Base-by-base conservation (phyloP, 2,888 invertebrate species). In the Brachyptera putata region DNA sequence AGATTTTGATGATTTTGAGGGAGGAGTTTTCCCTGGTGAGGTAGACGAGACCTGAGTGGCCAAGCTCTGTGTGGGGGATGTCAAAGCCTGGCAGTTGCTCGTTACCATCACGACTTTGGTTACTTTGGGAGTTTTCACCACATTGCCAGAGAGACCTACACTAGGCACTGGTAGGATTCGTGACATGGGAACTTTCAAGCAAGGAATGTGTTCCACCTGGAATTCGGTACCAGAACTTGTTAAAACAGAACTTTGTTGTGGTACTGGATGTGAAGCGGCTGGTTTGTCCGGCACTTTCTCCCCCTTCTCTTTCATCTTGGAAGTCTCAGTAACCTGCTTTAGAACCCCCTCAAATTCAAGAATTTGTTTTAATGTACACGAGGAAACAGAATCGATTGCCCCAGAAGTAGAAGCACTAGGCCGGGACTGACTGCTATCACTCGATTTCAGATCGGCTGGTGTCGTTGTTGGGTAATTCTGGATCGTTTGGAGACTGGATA, bases 291-390 rank as follows among this genome's bases (percentile, higher is more conserved):
- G n/a, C n/a, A n/a, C n/a, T n/a, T n/a, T 56, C 21, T 53, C 36
- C 1, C 53, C 53, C 21, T 53, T 53, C 71, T 88, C 88, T 70
- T 88, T 89, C 69, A 71, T 69, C 57, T 70, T 70, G 24, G 71
- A 71, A 24, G 69, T 71, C 48, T 70, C 70, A 0, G 71, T 71
- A 0, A 90, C 87, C 76, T 89, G 88, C 69, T 89, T 89, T 62
- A 89, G 76, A 0, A 90, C 89, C 76, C 87, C 85, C 70, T 90
- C 89, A 68, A 90, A 90, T 70, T 90, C 90, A 58, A 88, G 76
- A 7, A 90, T 72, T 68, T 89, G 89, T 72, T 90, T 89, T 55
- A 88, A 74, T 0, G 88, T 89, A 0, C 87, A 87, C 0, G 87
- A 85, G 70, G 43, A 43, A n/a, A n/a, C n/a, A n/a, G n/a, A n/a